phyloP scores from a whole-genome alignment of 2,888 invertebrate species.

The Oxystoma pomonae region DNA sequence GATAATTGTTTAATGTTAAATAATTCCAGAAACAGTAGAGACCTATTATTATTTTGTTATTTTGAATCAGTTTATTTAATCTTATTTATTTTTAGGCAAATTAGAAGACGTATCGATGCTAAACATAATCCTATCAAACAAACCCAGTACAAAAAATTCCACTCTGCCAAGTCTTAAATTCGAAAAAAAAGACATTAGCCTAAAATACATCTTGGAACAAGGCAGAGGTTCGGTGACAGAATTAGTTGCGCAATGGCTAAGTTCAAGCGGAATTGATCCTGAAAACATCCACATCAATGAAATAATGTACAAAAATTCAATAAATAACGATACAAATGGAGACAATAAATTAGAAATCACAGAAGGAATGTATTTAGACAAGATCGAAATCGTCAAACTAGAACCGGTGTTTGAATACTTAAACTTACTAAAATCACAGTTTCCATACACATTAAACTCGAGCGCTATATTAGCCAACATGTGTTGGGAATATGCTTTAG shows the following conservation, averaged over 20 bases:
- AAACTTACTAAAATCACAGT: conserved; percentile 66
- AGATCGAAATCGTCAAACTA: conserved; percentile 28
- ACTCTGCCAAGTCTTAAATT: conserved; percentile 54
- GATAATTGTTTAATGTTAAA: too few relatives aligned
- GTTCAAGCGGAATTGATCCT: conserved; percentile 68
- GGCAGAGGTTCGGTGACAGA: conserved; percentile 84
- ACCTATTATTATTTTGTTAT: too few relatives aligned
- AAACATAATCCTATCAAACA: conserved; percentile 62
- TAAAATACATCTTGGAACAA: conserved; percentile 61
- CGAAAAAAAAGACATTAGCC: conserved; percentile 58
- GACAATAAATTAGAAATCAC: conserved; percentile 16
- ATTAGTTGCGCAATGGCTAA: conserved; percentile 82
- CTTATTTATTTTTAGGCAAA: conserved; percentile 60
- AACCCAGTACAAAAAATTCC: conserved; percentile 42
- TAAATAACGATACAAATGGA: conserved; percentile 3
- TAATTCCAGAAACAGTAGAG: too few relatives aligned
- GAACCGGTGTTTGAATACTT: conserved; percentile 58
- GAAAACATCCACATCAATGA: conserved; percentile 56
- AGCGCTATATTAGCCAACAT: conserved; percentile 79
- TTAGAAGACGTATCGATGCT: conserved; percentile 83
- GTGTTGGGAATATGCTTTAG: conserved; percentile 86
- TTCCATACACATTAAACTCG: conserved; percentile 80
- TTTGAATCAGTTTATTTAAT: too few relatives aligned
- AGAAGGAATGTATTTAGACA: conserved; percentile 21
- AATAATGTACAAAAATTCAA: conserved; percentile 31